Evolutionary conservation across 2,113 vertebrate species (phyloP).

Genomic region (Astatotilapia flaviijosephi): DNA sequence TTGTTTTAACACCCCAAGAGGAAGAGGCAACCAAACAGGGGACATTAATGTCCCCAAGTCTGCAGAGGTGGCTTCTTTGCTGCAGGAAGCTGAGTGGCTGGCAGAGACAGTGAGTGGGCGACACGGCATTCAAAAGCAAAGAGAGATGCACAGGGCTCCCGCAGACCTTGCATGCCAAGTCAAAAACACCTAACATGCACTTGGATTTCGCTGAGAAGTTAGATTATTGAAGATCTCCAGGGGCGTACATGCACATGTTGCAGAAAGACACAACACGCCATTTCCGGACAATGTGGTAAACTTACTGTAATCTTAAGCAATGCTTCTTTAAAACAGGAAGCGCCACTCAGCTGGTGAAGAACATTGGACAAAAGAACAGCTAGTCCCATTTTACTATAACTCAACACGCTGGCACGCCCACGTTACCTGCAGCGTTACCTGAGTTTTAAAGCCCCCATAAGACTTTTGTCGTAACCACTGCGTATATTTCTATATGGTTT

Average conservation of each 20-base stretch:
- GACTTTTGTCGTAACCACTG: neutral
- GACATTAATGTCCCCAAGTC: slow-evolving; percentile 57
- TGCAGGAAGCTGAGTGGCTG: slow-evolving; percentile 65
- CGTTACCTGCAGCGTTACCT: neutral
- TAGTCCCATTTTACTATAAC: neutral
- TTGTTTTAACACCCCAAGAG: slow-evolving; percentile 67
- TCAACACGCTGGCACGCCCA: neutral
- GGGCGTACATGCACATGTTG: neutral
- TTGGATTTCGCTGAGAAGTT: neutral
- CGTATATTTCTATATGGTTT: accelerated
- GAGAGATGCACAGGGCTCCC: slow-evolving; percentile 30
- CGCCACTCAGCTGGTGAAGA: neutral
- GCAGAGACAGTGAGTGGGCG: slow-evolving; percentile 29
- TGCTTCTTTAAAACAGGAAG: slow-evolving; percentile 45
- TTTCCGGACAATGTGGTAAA: slow-evolving; percentile 30
- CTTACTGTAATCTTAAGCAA: slow-evolving; percentile 45
- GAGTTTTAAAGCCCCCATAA: neutral
- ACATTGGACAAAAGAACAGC: neutral
- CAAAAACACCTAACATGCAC: neutral
- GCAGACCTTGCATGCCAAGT: slow-evolving; percentile 22
- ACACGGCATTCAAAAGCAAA: slow-evolving; percentile 51
- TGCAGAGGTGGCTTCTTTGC: slow-evolving; percentile 58
- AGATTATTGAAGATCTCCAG: neutral
- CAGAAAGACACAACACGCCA: neutral
- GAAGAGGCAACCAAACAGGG: slow-evolving; percentile 67